Evolutionary conservation across 2,888 invertebrate species (phyloP), one percentile per base, ranked within the genome.

Genomic region (Chydorus sphaericus): DNA sequence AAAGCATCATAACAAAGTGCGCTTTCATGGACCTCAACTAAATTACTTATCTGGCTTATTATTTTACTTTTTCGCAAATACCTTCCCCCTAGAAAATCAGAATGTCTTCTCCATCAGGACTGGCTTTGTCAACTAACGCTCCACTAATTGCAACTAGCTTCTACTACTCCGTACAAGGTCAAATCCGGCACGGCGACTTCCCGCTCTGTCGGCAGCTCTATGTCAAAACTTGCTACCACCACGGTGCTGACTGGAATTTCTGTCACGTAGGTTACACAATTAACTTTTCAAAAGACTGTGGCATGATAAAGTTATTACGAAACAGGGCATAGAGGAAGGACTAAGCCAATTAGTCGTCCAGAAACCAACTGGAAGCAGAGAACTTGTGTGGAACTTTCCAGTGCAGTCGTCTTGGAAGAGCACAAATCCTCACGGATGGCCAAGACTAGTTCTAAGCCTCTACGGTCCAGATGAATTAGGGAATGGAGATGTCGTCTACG

Each of bases 141-240:
- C 44, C 44, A 6, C 44, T 44, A 28, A 44, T 44, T 26, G 44
- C 44, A 20, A 44, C 44, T 28, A 44, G 52, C 36, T 52, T 52
- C n/a, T 52, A 36, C 18, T 52, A 52, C 23, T 36, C 52, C 23
- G 33, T 52, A 18, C 31, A 52, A 14, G 52, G 52, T 33, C 52
- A 52, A 26, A 36, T 52, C 20, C 26, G 36, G 11, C 31, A 26
- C n/a, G 52, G 52, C 10, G 52, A 52, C 23, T 52, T 52, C 52
- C 52, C 52, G 10, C 36, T 52, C 23, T 18, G 36, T 36, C n/a
- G 23, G 18, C 52, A 96, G 73, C 71, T 97, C 96, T 68, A 97
- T 97, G 68, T 98, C 97, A 57, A 96, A 75, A 72, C 93, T 93
- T 63, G 79, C 76, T 62, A 93, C 88, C 75, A 52, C 18, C 36